phyloP scores from a whole-genome alignment of 2,888 invertebrate genomes.

The Pantelozetes paolii region DNA sequence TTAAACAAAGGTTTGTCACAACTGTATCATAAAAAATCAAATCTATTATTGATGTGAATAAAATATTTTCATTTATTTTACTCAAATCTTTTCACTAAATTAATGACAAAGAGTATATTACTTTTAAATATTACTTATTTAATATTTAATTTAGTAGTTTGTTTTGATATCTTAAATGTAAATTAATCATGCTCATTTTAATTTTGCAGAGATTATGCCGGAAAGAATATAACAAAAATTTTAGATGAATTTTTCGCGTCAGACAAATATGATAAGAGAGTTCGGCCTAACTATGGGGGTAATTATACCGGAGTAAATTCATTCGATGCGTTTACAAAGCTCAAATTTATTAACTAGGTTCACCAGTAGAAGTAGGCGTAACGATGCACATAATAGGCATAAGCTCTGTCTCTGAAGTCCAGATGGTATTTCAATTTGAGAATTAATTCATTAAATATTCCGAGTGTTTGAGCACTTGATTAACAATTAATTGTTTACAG shows the following conservation, averaged over 20 bases:
- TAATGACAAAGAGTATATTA: no score
- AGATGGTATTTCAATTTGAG: slow-evolving; percentile 69
- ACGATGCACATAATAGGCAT: slow-evolving; percentile 98
- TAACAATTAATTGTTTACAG: slow-evolving; percentile 55
- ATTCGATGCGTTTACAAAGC: not conserved
- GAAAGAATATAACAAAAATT: slow-evolving; percentile 47
- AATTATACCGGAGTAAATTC: slow-evolving; percentile 50
- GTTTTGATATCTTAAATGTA: no score
- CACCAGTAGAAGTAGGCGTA: slow-evolving; percentile 94
- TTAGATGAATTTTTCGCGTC: slow-evolving; percentile 58
- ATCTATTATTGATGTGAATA: no score
- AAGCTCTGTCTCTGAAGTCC: slow-evolving; percentile 96
- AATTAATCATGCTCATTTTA: not conserved
- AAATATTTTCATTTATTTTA: no score
- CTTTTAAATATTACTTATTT: no score
- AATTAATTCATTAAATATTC: not conserved
- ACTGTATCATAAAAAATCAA: no score
- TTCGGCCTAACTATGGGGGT: slow-evolving; percentile 99
- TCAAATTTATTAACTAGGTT: slow-evolving; percentile 60
- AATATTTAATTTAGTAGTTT: no score
- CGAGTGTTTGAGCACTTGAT: not conserved
- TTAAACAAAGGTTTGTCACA: no score
- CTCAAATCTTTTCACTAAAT: no score
- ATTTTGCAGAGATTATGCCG: slow-evolving; percentile 15
- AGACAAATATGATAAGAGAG: slow-evolving; percentile 92